These are phyloP conservation scores for Drosophila demipolita DNA, from an alignment of 2,888 invertebrate species.

Conservation along the genomic window DNA sequence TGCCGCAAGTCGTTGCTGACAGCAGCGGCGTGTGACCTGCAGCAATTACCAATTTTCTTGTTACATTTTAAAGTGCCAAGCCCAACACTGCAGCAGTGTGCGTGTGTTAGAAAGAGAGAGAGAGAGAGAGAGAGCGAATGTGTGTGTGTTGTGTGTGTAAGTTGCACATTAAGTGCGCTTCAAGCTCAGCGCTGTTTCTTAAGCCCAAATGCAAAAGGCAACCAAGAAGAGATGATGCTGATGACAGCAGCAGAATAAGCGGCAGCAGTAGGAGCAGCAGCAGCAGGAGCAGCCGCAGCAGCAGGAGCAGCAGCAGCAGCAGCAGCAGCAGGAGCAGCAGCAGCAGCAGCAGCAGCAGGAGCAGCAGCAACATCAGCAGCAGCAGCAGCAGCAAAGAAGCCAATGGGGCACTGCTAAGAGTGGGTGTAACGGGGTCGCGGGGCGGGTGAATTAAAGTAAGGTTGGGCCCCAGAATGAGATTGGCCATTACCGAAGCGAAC, in stretches of 20 bases:
- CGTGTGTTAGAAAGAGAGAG: neutral
- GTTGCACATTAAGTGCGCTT: constrained; percentile 69
- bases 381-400: constrained; percentile 24
- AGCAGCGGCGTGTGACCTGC: constrained; percentile 67
- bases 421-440: too few species aligned
- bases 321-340: constrained; percentile 31
- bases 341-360: constrained; percentile 9
- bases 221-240: constrained; percentile 45
- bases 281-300: constrained; percentile 21
- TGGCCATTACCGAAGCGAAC: constrained; percentile 31
- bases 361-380: too few species aligned
- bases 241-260: constrained; percentile 46
- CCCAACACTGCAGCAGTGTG: neutral
- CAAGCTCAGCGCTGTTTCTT: constrained; percentile 49
- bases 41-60: constrained; percentile 78
- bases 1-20: constrained; percentile 51
- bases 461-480: constrained; percentile 19
- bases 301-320: constrained; percentile 31
- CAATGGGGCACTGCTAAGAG: constrained; percentile 11
- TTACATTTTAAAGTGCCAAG: constrained; percentile 62
- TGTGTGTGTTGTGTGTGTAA: constrained; percentile 25
- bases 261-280: constrained; percentile 29
- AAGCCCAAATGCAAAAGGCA: constrained; percentile 56
- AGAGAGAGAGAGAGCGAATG: neutral
- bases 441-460: neutral